Evolutionary conservation across 2,888 invertebrate species (phyloP).

Genomic region (Hecatera dysodea): DNA sequence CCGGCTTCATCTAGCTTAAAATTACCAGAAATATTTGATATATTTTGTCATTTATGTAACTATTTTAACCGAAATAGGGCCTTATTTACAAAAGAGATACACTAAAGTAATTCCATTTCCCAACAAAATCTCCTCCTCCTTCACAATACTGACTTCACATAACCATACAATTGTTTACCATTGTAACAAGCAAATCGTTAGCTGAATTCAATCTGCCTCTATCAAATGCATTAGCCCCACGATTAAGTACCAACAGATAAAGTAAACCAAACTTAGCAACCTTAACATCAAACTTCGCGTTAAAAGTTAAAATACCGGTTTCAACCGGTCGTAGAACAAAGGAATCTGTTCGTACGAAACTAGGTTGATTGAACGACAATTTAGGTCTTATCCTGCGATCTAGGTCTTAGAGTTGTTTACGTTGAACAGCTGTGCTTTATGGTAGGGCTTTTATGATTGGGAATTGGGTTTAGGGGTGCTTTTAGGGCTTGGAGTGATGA

Average conservation of each 20-base stretch:
- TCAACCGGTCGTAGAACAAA: conserved; percentile 73
- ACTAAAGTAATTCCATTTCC: background rate
- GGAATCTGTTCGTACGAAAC: conserved; percentile 72
- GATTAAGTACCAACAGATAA: conserved; percentile 51
- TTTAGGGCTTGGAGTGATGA: conserved; percentile 38
- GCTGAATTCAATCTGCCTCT: conserved; percentile 4
- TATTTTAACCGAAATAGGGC: too few relatives aligned
- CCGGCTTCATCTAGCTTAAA: too few relatives aligned
- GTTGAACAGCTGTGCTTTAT: conserved; percentile 68
- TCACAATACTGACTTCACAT: background rate
- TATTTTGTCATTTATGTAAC: too few relatives aligned
- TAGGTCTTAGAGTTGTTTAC: conserved; percentile 70
- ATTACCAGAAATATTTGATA: too few relatives aligned
- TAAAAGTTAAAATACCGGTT: conserved; percentile 63
- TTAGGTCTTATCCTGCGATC: conserved; percentile 74
- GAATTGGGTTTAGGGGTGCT: conserved; percentile 51
- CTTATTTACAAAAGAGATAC: too few relatives aligned
- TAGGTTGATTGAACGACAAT: conserved; percentile 81
- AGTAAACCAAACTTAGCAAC: conserved; percentile 55
- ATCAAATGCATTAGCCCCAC: conserved; percentile 43
- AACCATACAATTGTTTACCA: conserved; percentile 1
- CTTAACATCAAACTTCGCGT: conserved; percentile 59
- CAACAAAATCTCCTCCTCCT: background rate
- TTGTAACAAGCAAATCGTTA: conserved; percentile 9
- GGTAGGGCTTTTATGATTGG: conserved; percentile 51